phyloP scores from a whole-genome alignment of 2,113 vertebrate species.

The Clarias magur region DNA sequence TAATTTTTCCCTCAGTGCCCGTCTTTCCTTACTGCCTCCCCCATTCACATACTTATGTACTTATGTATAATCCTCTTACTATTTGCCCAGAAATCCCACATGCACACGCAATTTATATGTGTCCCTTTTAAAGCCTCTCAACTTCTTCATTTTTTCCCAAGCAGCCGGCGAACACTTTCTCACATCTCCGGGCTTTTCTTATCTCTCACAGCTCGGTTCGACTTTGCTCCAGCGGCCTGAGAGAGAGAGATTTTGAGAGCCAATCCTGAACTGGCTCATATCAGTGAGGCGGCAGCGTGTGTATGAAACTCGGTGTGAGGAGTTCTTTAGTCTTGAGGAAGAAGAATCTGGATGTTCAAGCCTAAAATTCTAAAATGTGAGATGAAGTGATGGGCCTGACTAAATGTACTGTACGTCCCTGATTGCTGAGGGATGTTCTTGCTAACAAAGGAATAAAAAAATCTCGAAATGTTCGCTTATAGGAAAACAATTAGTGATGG shows the following conservation, averaged over 20 bases:
- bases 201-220: neutral
- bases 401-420: neutral
- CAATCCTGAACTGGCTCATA: neutral
- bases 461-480: neutral
- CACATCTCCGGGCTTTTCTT: neutral
- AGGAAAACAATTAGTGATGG: neutral
- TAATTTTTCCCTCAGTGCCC: neutral
- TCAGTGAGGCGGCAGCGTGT: neutral
- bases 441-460: neutral
- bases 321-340: neutral
- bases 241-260: neutral
- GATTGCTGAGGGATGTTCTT: neutral
- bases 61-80: constrained; percentile 37
- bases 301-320: neutral
- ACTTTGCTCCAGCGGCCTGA: neutral
- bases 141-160: neutral
- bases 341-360: neutral
- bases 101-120: neutral
- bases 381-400: no score
- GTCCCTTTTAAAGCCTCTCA: neutral
- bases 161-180: neutral
- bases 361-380: neutral
- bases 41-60: constrained; percentile 39
- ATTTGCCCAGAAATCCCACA: constrained; percentile 13
- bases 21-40: neutral